These are phyloP conservation scores for Pao palembangensis DNA, from an alignment of 2,113 vertebrate genomes.

Conservation along the genomic window DNA sequence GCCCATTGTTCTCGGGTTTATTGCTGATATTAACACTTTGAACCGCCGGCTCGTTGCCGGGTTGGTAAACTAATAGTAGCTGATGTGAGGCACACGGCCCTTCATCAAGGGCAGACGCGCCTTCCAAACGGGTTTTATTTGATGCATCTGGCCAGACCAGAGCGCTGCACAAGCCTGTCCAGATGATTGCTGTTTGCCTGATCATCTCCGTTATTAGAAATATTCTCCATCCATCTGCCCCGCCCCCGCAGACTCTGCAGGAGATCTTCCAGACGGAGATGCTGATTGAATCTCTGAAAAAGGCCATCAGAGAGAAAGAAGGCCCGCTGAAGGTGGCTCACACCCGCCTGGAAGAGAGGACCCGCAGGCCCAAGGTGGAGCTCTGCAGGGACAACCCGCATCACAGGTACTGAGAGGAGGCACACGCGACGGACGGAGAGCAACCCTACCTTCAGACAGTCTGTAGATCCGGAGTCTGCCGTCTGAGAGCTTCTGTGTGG, in stretches of 20 bases:
- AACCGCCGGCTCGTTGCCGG: conserved; percentile 28
- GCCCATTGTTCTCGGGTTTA: conserved; percentile 40
- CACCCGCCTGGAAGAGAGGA: conserved; percentile 87
- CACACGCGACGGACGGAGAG: no score
- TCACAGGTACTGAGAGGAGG: conserved; percentile 53
- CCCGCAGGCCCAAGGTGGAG: conserved; percentile 84
- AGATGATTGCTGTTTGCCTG: background rate
- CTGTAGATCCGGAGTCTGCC: background rate
- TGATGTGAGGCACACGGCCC: conserved; percentile 46
- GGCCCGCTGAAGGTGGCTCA: conserved; percentile 87
- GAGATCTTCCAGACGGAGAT: conserved; percentile 89
- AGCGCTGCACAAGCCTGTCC: conserved; percentile 11
- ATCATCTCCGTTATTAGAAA: no score
- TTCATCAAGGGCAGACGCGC: conserved; percentile 41
- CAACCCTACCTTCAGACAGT: background rate
- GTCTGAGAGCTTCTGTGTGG: background rate
- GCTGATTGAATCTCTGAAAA: conserved; percentile 82
- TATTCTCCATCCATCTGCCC: background rate
- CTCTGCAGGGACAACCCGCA: conserved; percentile 86
- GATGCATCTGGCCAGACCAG: conserved; percentile 30
- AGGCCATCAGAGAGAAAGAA: conserved; percentile 84
- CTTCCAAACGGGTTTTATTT: conserved; percentile 45
- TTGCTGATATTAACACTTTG: conserved; percentile 13
- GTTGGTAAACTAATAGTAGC: conserved; percentile 30
- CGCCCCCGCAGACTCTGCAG: conserved; percentile 78